phyloP scores from a whole-genome alignment of 2,797 vertebrate species.

The Choloepus didactylus region DNA sequence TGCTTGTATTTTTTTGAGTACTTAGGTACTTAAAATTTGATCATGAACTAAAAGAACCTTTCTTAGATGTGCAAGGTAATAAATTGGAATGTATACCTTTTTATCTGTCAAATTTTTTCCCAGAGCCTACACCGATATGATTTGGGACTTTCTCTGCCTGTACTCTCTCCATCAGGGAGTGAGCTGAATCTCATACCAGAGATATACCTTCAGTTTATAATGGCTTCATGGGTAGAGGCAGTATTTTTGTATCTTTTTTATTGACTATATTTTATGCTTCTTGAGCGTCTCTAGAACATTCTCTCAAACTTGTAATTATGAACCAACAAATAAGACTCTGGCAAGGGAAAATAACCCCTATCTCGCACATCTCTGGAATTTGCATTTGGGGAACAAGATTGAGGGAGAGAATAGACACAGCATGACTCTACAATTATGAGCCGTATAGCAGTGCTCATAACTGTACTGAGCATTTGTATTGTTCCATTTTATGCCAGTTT shows the following conservation, averaged over 20 bases:
- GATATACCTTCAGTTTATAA: neutral
- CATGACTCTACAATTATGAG: no score
- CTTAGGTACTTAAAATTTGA: neutral
- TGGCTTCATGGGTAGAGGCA: neutral
- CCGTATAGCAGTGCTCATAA: no score
- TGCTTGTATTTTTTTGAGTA: neutral
- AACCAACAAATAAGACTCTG: constrained; percentile 64
- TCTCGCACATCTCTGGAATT: constrained; percentile 12
- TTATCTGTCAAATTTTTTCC: neutral
- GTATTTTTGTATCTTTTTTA: neutral
- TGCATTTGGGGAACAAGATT: constrained; percentile 65
- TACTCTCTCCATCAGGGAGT: neutral
- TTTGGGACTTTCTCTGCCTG: neutral
- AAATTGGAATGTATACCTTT: neutral
- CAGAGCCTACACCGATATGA: neutral
- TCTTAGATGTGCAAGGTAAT: neutral
- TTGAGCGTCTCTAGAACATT: neutral
- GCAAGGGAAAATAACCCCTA: constrained; percentile 67
- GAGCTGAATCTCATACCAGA: neutral
- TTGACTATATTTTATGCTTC: neutral
- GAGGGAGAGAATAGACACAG: neutral
- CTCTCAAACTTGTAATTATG: neutral
- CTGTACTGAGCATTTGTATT: no score
- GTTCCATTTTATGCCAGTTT: constrained; percentile 15
- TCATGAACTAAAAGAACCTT: neutral